Percentiles rank a stretch among this genome's conserved stretches.
These are phyloP conservation scores for Tinea pellionella DNA, from an alignment of 2,888 invertebrate genomes.

Conservation along the genomic window DNA sequence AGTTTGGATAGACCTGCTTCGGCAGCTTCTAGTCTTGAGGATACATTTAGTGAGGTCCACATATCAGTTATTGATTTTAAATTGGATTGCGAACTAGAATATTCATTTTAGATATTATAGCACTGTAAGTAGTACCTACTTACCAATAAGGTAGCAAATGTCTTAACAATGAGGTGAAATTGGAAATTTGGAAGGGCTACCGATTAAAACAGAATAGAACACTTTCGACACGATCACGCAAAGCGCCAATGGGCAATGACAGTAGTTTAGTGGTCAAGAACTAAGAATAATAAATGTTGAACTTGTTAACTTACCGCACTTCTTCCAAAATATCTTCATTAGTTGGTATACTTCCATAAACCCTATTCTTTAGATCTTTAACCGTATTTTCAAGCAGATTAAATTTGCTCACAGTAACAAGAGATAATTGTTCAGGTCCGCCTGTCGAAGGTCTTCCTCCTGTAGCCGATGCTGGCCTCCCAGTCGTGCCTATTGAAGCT, in stretches of 20 bases:
- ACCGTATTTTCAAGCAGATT: conserved; percentile 45
- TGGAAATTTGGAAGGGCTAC: no score
- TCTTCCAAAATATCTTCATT: conserved; percentile 51
- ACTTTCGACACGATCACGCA: no score
- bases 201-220: no score
- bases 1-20: conserved; percentile 72
- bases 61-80: conserved; percentile 69
- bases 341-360: conserved; percentile 51
- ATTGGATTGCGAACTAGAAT: conserved; percentile 47
- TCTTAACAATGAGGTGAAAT: no score
- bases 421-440: conserved; percentile 41
- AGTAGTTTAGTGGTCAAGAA: no score
- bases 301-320: conserved; percentile 36
- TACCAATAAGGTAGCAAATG: no score
- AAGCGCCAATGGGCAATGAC: no score
- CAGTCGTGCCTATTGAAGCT: not conserved
- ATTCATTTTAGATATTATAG: not conserved
- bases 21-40: conserved; percentile 73
- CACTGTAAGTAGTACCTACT: no score
- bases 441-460: not conserved
- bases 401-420: conserved; percentile 57
- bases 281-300: no score
- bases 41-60: conserved; percentile 73
- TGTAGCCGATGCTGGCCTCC: not conserved
- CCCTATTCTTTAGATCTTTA: conserved; percentile 43